A percentile compares a stretch with the other conserved stretches of the same genome.
phyloP scores from a whole-genome alignment of 1,140 invertebrate genomes.

The Dinoponera quadriceps region DNA sequence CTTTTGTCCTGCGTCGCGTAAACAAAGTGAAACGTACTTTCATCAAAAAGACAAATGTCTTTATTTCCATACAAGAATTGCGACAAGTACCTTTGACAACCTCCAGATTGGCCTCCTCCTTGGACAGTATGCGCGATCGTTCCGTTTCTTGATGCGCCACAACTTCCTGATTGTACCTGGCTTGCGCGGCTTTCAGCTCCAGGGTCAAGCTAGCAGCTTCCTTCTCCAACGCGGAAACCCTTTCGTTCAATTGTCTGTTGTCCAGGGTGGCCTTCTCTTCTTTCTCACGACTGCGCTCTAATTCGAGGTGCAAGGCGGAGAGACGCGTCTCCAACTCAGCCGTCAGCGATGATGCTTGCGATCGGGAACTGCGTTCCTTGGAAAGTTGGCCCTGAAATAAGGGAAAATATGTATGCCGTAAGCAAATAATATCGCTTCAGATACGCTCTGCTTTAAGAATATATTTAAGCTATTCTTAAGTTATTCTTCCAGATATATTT shows the following conservation, averaged over 20 bases:
- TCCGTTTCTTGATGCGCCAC: conserved; percentile 96
- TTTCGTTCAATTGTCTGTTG: conserved; percentile 92
- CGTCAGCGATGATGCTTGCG: conserved; percentile 90
- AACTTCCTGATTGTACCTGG: conserved; percentile 95
- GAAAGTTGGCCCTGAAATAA: conserved; percentile 89
- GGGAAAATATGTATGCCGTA: background rate
- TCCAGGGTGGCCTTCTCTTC: conserved; percentile 91
- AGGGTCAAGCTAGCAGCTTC: conserved; percentile 94
- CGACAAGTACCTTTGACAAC: conserved; percentile 92
- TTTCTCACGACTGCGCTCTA: conserved; percentile 90
- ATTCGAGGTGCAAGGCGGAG: conserved; percentile 90
- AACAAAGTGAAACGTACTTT: conserved; percentile 18
- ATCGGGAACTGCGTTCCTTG: conserved; percentile 91
- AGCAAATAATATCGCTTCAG: background rate
- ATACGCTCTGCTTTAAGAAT: background rate
- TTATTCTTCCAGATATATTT: no score
- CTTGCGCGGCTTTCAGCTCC: conserved; percentile 94
- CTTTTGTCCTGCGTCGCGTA: conserved; percentile 79
- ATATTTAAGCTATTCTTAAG: no score
- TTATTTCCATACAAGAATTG: conserved; percentile 1
- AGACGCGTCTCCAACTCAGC: conserved; percentile 92
- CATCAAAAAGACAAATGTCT: conserved; percentile 4
- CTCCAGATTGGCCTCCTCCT: conserved; percentile 96
- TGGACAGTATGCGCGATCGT: conserved; percentile 92
- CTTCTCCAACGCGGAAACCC: conserved; percentile 94